Evolutionary conservation across 2,113 vertebrate genomes (phyloP).

Genomic region (Trochalopteron elliotii): DNA sequence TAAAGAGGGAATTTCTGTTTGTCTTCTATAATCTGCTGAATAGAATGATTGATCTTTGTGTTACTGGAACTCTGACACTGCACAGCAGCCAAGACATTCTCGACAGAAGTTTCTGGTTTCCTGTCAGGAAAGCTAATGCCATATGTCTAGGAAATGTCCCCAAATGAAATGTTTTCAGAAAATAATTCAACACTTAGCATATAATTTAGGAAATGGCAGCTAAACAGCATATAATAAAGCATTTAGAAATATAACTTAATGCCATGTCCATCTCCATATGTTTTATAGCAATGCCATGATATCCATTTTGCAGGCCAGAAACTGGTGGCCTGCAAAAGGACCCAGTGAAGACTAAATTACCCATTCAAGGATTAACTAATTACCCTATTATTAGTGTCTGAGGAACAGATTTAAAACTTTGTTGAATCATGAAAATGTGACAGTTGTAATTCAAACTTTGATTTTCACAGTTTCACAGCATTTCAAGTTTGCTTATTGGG

Average conservation of each 20-base stretch:
- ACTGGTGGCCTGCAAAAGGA: not conserved
- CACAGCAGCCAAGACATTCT: not conserved
- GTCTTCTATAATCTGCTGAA: not conserved
- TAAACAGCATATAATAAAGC: not conserved
- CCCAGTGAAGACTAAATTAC: not conserved
- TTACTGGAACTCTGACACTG: not conserved
- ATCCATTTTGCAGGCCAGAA: not conserved
- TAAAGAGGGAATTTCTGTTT: not conserved
- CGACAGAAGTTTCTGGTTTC: not conserved
- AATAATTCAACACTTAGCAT: not conserved
- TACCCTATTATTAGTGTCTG: not conserved
- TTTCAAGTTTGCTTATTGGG: not conserved
- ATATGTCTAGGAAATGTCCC: not conserved
- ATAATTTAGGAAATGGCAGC: not conserved
- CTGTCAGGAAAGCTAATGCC: not conserved
- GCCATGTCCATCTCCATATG: not conserved
- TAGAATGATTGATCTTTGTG: not conserved
- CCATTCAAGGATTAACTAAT: not conserved
- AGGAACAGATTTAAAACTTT: not conserved
- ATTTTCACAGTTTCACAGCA: not conserved
- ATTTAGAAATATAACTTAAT: not conserved
- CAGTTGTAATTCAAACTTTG: not conserved
- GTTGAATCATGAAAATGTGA: not conserved
- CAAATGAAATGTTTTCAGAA: not conserved
- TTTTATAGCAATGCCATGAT: not conserved